Base-by-base conservation (phyloP, 1,140 invertebrate species). In the Pristionchus pacificus region DNA sequence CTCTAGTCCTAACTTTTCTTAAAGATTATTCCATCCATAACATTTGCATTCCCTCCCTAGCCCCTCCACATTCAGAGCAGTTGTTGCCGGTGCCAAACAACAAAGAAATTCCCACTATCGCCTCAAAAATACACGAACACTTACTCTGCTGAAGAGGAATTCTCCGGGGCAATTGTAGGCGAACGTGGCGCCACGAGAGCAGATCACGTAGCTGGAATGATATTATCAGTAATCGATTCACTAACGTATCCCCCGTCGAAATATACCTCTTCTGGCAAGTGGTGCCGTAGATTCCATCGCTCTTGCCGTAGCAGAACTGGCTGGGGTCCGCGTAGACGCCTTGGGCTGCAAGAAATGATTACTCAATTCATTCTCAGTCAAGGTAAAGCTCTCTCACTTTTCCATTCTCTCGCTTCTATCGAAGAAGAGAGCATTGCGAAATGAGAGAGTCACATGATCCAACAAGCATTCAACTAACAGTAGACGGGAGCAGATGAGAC, bases 121-220 rank as follows among this genome's bases (percentile, higher is more conserved):
- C n/a, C n/a, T n/a, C n/a, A n/a, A n/a, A n/a, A n/a, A n/a, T n/a
- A n/a, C n/a, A n/a, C n/a, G 30, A 13, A 14, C 62, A 31, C 31
- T 14, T 6, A 49, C 65, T 31, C 24, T 57, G 65, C 55, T 55
- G 65, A 66, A 66, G 31, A 49, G 31, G 31, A 66, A 55, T 13
- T 55, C 2, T 29, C 25, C 14, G 19, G 65, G 32, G 32, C 65
- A 66, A 2, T 55, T 25, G 32, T 24, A 31, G 14, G 30, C 2
- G 31, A 25, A 57, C 15, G 31, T 38, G 32, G 49, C 33, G 19
- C 6, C 13, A 10, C 13, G 19, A 31, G 30, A 49, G 32, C 65
- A 66, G n/a, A n/a, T 24, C 19, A 66, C 27, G 28, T 49, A 66
- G 2, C 49, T 57, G 30, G 25, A 24, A 6, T 25, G 49, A 25